These are phyloP conservation scores for Ophion obscuratus DNA, from an alignment of 2,888 invertebrate species.

Conservation along the genomic window DNA sequence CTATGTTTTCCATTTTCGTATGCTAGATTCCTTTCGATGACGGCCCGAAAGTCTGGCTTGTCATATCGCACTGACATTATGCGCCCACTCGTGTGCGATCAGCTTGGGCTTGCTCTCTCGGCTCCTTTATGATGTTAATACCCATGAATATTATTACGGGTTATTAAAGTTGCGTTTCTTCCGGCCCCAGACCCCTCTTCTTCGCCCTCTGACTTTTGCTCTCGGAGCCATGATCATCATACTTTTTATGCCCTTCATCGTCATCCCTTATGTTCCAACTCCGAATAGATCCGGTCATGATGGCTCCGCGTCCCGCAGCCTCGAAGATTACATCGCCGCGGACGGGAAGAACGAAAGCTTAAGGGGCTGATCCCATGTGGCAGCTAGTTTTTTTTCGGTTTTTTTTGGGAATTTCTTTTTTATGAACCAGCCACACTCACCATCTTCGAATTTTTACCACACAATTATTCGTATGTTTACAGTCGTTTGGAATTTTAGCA, in stretches of 20 bases:
- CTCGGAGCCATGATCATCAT: conserved; percentile 16
- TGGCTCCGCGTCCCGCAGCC: conserved; percentile 13
- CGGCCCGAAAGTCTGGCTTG: conserved; percentile 1
- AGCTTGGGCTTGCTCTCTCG: conserved; percentile 11
- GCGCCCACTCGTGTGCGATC: conserved; percentile 17
- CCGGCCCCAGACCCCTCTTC: not conserved
- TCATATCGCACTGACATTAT: conserved; percentile 37
- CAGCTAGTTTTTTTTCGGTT: too few relatives aligned
- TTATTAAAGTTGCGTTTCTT: conserved; percentile 60
- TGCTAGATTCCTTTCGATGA: conserved; percentile 38
- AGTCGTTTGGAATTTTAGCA: too few relatives aligned
- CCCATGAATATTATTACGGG: conserved; percentile 65
- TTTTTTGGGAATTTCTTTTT: too few relatives aligned
- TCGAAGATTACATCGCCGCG: conserved; percentile 45
- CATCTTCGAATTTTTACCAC: too few relatives aligned
- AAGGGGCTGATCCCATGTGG: too few relatives aligned
- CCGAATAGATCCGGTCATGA: conserved; percentile 45
- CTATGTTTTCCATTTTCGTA: conserved; percentile 12
- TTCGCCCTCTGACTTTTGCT: not conserved
- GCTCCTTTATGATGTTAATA: conserved; percentile 64
- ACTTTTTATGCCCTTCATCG: conserved; percentile 50
- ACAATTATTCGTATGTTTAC: too few relatives aligned
- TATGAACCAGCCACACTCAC: too few relatives aligned
- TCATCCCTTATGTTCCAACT: conserved; percentile 41
- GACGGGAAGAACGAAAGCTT: conserved; percentile 26